phyloP scores from a whole-genome alignment of 2,113 vertebrate species.

The Seriola aureovittata region DNA sequence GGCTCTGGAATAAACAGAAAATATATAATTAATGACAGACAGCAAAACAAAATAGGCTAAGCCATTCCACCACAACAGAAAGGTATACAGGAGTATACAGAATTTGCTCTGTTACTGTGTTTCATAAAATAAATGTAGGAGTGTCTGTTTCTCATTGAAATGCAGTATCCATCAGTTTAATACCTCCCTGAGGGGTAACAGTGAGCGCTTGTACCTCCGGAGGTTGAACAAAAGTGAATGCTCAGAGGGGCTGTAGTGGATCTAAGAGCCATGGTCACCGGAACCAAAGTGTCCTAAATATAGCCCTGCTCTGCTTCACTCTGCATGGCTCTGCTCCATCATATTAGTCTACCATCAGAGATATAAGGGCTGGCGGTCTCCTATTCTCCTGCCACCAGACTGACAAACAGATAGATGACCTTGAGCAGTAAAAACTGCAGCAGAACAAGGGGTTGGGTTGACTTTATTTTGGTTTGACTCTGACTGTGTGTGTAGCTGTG shows the following conservation, averaged over 20 bases:
- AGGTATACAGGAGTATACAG: constrained; percentile 3
- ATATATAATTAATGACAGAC: constrained; percentile 51
- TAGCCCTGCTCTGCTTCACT: constrained; percentile 60
- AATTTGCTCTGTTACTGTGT: constrained; percentile 13
- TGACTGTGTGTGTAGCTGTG: neutral
- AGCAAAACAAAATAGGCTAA: constrained; percentile 34
- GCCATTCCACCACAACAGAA: constrained; percentile 13
- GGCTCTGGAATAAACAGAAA: constrained; percentile 11
- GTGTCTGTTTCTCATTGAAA: constrained; percentile 64
- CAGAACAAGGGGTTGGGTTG: constrained; percentile 8
- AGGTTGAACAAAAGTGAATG: constrained; percentile 69
- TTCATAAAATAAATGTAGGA: constrained; percentile 50
- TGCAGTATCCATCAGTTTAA: constrained; percentile 65
- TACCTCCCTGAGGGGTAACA: constrained; percentile 63
- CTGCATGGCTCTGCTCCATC: constrained; percentile 66
- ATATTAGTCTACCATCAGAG: constrained; percentile 64
- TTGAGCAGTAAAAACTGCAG: constrained; percentile 32
- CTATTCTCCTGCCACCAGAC: constrained; percentile 44
- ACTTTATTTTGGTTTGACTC: constrained; percentile 15
- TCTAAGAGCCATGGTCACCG: constrained; percentile 67
- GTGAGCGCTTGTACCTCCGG: constrained; percentile 60
- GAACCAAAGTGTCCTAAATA: constrained; percentile 77
- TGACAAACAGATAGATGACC: constrained; percentile 40
- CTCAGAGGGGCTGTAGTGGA: constrained; percentile 64
- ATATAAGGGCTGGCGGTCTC: constrained; percentile 40